A percentile compares a stretch with the other conserved stretches of the same genome.
These are phyloP conservation scores for Podiceps cristatus DNA, from an alignment of 2,113 vertebrate species.

Conservation along the genomic window DNA sequence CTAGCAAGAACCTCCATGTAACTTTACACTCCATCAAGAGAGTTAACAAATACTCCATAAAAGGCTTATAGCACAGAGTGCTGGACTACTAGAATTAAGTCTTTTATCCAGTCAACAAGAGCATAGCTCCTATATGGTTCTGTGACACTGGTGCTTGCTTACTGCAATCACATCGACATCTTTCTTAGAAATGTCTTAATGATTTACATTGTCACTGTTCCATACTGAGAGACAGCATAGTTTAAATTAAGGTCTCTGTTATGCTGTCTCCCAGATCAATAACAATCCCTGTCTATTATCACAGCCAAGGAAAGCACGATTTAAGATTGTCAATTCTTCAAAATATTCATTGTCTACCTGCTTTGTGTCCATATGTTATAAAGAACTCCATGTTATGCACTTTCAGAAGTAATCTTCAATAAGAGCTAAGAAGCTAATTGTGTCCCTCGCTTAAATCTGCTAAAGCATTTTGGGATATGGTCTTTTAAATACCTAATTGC, in stretches of 20 bases:
- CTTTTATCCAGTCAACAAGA: rapidly evolving
- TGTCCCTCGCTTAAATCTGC: background rate
- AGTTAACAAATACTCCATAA: background rate
- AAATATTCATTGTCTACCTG: background rate
- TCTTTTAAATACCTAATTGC: background rate
- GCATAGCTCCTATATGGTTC: background rate
- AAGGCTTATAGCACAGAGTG: rapidly evolving
- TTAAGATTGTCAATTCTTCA: background rate
- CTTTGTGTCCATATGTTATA: rapidly evolving
- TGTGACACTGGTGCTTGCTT: background rate
- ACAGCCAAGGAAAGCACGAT: background rate
- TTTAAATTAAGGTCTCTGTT: background rate
- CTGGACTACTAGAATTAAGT: background rate
- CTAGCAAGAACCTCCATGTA: background rate
- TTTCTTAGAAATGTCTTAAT: background rate
- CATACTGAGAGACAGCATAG: background rate
- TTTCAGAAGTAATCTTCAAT: background rate
- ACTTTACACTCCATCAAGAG: rapidly evolving
- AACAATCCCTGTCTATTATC: background rate
- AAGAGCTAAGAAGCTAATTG: background rate
- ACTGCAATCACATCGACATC: background rate
- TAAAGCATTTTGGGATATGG: background rate
- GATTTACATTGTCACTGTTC: background rate
- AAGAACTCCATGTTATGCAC: background rate
- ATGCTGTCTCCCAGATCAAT: background rate